Base-by-base conservation (phyloP, 2,888 invertebrate species). In the Notocelia uddmanniana region DNA sequence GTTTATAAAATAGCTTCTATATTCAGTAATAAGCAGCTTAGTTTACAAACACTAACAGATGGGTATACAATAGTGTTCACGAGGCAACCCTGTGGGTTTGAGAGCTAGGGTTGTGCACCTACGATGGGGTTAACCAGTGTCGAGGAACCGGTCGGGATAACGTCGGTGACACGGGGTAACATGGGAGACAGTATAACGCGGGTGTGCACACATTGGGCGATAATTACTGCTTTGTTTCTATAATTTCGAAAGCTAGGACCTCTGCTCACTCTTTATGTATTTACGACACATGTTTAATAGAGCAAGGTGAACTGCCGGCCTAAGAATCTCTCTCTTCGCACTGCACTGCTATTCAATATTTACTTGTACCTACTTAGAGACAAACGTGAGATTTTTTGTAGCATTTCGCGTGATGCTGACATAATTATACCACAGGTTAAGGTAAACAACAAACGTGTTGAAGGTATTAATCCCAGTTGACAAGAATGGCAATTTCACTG, bases 171-270 rank as follows among this genome's bases (percentile, higher is more conserved):
- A 63, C 34, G 50, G 54, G 52, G 41, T 26, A 58, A 52, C 15
- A 6, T 45, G 31, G 31, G 34, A 66, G 48, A 66, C 52, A 58
- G 55, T 23, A n/a, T 57, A 55, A 26, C 50, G 19, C 59, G 55
- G 63, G 64, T 57, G 54, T 18, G 58, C 26, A 48, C 41, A 34
- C 31, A 79, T 74, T 66, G 73, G 69, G 68, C 70, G 55, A 70
- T 75, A 76, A 76, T 77, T 76, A 76, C 73, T 80, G 80, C 85
- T 82, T 83, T 85, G 84, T 80, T 78, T 80, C 79, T 77, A 78
- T 78, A 81, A 80, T 85, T 84, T 82, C 82, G 83, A 83, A 82
- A 81, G 81, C 80, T 81, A 75, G 78, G 78, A 78, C 80, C 76
- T 77, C 78, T 75, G 73, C 76, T 75, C 74, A 69, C 74, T 73